These are phyloP conservation scores for Pyrocoelia pectoralis DNA, from an alignment of 2,888 invertebrate genomes.

Conservation along the genomic window DNA sequence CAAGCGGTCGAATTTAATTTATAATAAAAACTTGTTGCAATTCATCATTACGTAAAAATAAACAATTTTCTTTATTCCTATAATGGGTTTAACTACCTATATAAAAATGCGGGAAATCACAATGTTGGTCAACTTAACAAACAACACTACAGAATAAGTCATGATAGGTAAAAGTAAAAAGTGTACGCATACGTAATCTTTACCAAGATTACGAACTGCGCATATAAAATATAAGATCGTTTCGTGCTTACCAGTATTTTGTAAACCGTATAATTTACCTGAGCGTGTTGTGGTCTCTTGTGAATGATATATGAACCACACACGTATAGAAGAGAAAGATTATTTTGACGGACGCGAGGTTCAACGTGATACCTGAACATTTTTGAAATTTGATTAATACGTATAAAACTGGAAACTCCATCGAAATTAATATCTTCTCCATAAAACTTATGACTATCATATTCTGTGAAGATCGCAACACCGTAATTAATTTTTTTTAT, in stretches of 20 bases:
- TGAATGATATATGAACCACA: neutral
- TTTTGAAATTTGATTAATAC: neutral
- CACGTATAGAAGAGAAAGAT: neutral
- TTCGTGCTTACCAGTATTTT: neutral
- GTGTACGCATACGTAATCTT: neutral
- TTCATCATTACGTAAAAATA: too few species aligned
- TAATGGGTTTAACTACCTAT: neutral
- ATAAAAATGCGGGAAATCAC: neutral
- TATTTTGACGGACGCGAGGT: neutral
- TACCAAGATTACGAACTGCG: neutral
- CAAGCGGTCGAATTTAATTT: neutral
- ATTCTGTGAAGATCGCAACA: too few species aligned
- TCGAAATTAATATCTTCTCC: too few species aligned
- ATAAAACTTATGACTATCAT: too few species aligned
- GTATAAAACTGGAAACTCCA: neutral
- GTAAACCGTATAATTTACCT: neutral
- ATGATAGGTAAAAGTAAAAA: neutral
- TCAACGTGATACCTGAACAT: neutral
- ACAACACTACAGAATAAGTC: neutral
- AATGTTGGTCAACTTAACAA: neutral
- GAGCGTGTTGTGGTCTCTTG: slow-evolving; percentile 1
- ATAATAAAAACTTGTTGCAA: too few species aligned
- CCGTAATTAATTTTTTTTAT: too few species aligned
- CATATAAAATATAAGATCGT: neutral
- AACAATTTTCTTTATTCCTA: too few species aligned